Evolutionary conservation across 2,113 vertebrate species (phyloP), one percentile per base, ranked within the genome.

Genomic region (Odontesthes bonariensis): DNA sequence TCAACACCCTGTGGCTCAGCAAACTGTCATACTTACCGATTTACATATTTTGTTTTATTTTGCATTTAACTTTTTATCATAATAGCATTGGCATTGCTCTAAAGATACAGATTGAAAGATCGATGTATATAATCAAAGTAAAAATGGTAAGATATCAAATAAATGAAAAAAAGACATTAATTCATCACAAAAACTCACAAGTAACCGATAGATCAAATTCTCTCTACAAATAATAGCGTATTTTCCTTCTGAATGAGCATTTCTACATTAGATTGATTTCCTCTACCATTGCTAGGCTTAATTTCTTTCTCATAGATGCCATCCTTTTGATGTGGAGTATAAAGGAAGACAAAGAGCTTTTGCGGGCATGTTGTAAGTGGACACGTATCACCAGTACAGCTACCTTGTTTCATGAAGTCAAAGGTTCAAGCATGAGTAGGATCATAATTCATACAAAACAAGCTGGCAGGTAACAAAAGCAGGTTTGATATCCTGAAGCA

Each of bases 371-470:
- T 49, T 47, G 20, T n/a, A 47, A 75, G 51, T 63, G 44, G 47
- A 69, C 32, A 73, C 1, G 6, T 52, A 20, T 59, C 22, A 53
- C 49, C 13, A 2, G 54, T 49, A 38, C 44, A 55, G 1, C 54
- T 32, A 20, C n/a, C 47, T 49, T 57, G 46, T 57, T 78, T 74
- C 47, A 12, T 33, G 51, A 55, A 65, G 70, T 38, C 57, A 68
- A 66, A 33, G 49, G 47, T 69, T 72, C 52, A 68, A 81, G 68
- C 69, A 46, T 27, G 33, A 73, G 77, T 38, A 65, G 47, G 68
- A 73, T 84, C 74, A 69, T 7, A 70, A 8, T 65, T 56, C 59
- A 74, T 58, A 67, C 57, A 27, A 79, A 69, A 78, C 47, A 52
- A 56, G 20, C 31, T 47, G 40, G 22, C 16, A 49, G 52, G 52